phyloP scores from a whole-genome alignment of 2,797 vertebrate genomes.

The Amblyopsis hoosieri region DNA sequence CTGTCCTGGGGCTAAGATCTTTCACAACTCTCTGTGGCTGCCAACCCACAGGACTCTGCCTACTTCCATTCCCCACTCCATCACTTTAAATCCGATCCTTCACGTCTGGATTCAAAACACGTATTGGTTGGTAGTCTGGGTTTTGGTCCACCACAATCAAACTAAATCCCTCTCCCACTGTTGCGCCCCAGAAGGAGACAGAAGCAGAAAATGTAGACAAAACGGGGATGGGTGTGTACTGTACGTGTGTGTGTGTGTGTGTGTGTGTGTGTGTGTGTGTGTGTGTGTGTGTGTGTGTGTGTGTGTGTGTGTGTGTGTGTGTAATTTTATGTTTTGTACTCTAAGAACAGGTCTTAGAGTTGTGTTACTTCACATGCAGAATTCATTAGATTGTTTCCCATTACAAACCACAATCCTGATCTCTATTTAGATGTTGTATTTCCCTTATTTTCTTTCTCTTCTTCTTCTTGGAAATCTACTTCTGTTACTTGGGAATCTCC shows the following conservation, averaged over 20 bases:
- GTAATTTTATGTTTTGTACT: slow-evolving; percentile 14
- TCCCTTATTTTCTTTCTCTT: slow-evolving; percentile 38
- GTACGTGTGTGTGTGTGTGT: too few species aligned
- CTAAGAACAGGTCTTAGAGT: slow-evolving; percentile 41
- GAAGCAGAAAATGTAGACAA: slow-evolving; percentile 44
- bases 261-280: too few species aligned
- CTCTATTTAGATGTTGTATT: slow-evolving; percentile 46
- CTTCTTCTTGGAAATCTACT: slow-evolving; percentile 33
- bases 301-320: too few species aligned
- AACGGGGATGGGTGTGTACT: slow-evolving; percentile 7
- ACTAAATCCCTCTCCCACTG: slow-evolving; percentile 56
- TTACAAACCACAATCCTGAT: slow-evolving; percentile 54
- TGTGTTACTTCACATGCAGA: slow-evolving; percentile 49
- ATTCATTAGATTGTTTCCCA: slow-evolving; percentile 56
- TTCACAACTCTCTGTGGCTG: slow-evolving; percentile 57
- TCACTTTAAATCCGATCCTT: slow-evolving; percentile 68
- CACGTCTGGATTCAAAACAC: slow-evolving; percentile 57
- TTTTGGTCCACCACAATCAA: slow-evolving; percentile 69
- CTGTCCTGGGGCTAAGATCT: slow-evolving; percentile 56
- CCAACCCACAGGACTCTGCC: slow-evolving; percentile 71
- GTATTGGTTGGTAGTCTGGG: slow-evolving; percentile 59
- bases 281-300: too few species aligned
- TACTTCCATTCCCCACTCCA: slow-evolving; percentile 68
- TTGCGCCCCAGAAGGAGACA: slow-evolving; percentile 43
- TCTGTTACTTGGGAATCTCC: slow-evolving; percentile 42